A percentile compares a stretch with the other conserved stretches of the same genome.
These are phyloP conservation scores for Diadema setosum DNA, from an alignment of 35 echinoderm and acorn worm species.

Conservation along the genomic window DNA sequence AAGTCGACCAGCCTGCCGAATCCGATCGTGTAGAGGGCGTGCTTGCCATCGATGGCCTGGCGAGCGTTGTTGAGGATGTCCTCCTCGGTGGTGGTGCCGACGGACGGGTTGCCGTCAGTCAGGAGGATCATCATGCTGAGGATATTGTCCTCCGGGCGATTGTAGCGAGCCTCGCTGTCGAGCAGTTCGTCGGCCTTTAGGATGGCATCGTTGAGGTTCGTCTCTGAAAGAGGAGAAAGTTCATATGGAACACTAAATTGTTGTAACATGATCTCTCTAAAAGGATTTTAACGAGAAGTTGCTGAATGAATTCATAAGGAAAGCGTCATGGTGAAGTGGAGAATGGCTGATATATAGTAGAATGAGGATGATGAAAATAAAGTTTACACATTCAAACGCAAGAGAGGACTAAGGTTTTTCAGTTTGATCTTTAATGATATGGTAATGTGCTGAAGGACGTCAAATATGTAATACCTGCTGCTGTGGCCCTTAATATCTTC, in stretches of 20 bases:
- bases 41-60: conserved; percentile 48
- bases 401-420: no score
- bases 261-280: no score
- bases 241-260: not conserved
- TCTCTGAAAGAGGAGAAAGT: conserved; percentile 75
- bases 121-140: conserved; percentile 80
- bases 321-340: not conserved
- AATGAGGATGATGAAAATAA: not conserved
- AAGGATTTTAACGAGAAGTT: not conserved
- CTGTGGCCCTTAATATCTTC: no score
- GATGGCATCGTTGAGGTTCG: conserved; percentile 74
- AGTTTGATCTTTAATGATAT: no score
- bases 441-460: no score
- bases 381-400: no score
- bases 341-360: not conserved
- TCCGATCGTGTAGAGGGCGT: conserved; percentile 64
- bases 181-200: conserved; percentile 59
- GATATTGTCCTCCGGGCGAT: conserved; percentile 38
- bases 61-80: conserved; percentile 52
- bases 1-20: conserved; percentile 87
- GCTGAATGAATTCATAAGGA: not conserved
- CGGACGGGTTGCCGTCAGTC: conserved; percentile 84
- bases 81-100: conserved; percentile 40
- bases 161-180: conserved; percentile 45
- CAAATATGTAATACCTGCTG: no score